Percentiles rank a stretch among this genome's conserved stretches.
phyloP scores from a whole-genome alignment of 2,797 vertebrate genomes.

The Falco berigora region DNA sequence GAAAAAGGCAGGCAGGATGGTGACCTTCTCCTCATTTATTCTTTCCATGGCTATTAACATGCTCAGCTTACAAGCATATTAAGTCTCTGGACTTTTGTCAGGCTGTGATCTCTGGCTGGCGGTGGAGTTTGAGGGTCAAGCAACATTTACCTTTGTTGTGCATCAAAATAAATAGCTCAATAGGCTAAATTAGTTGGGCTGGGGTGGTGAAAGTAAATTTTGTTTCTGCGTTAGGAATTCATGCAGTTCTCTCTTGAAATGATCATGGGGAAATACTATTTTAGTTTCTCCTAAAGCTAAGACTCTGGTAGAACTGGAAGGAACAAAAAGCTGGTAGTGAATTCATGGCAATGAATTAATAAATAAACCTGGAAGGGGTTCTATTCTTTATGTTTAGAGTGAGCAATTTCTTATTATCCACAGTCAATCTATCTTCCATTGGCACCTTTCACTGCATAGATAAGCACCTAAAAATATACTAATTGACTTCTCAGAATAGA shows the following conservation, averaged over 20 bases:
- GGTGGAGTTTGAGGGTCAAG: background rate
- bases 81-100: background rate
- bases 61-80: background rate
- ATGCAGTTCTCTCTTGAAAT: background rate
- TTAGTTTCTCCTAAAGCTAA: background rate
- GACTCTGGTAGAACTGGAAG: background rate
- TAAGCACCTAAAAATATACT: background rate
- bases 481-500: background rate
- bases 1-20: background rate
- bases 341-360: background rate
- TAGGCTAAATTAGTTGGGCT: background rate
- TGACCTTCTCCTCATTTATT: background rate
- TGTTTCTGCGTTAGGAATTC: background rate
- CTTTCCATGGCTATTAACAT: background rate
- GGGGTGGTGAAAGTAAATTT: background rate
- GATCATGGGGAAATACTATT: background rate
- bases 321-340: background rate
- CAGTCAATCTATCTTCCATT: background rate
- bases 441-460: background rate
- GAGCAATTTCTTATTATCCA: background rate
- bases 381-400: background rate
- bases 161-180: background rate
- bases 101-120: background rate
- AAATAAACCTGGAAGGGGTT: background rate
- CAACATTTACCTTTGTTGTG: background rate